Evolutionary conservation across 2,888 invertebrate genomes (phyloP).

Genomic region (Euproctis similis): DNA sequence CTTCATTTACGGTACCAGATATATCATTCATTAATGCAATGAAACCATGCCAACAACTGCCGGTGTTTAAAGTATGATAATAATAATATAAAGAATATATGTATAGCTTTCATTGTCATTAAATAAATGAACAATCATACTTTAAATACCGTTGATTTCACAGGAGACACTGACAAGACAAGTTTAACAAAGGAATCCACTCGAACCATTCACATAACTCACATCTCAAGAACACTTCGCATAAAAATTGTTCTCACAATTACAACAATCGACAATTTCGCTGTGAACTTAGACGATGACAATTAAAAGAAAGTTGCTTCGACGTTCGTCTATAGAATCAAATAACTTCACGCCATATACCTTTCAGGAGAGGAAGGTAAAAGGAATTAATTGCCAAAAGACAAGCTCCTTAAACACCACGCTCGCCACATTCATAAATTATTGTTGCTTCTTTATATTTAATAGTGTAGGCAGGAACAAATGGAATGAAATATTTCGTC

Average conservation of each 20-base stretch:
- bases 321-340: slow-evolving; percentile 21
- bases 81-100: background rate
- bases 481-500: no score
- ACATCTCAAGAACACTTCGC: slow-evolving; percentile 14
- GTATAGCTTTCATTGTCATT: background rate
- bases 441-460: no score
- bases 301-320: slow-evolving; percentile 24
- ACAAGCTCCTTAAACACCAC: no score
- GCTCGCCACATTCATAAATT: no score
- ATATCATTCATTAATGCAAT: no score
- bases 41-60: no score
- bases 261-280: slow-evolving; percentile 7
- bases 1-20: no score
- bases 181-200: slow-evolving; percentile 9
- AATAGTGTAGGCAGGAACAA: no score
- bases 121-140: slow-evolving; percentile 9
- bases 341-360: no score
- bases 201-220: slow-evolving; percentile 19
- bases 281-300: slow-evolving; percentile 17
- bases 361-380: no score
- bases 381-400: no score
- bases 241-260: slow-evolving; percentile 19
- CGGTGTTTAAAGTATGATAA: background rate
- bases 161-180: slow-evolving; percentile 15
- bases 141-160: slow-evolving; percentile 14